A percentile compares a stretch with the other conserved stretches of the same genome.
Conservation (phyloP, 1,140 invertebrate genomes). For the Apis cerana region DNA sequence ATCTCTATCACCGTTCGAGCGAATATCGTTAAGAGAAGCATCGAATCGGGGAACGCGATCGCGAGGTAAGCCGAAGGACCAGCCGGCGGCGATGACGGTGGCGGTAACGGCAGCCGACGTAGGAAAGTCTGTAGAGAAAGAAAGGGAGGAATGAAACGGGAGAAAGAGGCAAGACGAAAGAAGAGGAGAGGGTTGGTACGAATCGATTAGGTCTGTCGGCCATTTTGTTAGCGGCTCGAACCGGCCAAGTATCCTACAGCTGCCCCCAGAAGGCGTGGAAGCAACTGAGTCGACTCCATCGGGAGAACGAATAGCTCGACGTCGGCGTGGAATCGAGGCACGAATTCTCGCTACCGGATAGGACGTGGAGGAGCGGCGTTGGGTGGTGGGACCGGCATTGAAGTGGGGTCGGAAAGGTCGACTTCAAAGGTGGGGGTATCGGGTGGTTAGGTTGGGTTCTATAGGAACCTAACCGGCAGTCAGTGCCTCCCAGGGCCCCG, state of each 20-base stretch:
- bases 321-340: slow-evolving; percentile 44
- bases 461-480: slow-evolving; percentile 67
- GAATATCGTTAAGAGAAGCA: neutral
- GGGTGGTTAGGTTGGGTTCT: slow-evolving; percentile 67
- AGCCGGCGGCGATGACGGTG: neutral
- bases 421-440: slow-evolving; percentile 20
- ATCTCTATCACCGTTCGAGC: slow-evolving; percentile 11
- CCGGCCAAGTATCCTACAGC: slow-evolving; percentile 45
- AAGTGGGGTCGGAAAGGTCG: slow-evolving; percentile 28
- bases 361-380: neutral
- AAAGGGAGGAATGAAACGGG: neutral
- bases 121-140: slow-evolving; percentile 11
- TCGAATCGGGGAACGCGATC: slow-evolving; percentile 37
- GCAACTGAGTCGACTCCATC: slow-evolving; percentile 62
- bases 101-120: neutral
- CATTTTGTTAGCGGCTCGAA: slow-evolving; percentile 75
- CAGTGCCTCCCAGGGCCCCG: slow-evolving; percentile 77
- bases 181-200: slow-evolving; percentile 54
- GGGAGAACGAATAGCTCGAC: slow-evolving; percentile 56
- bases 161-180: neutral
- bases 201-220: slow-evolving; percentile 77
- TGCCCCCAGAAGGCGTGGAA: slow-evolving; percentile 68
- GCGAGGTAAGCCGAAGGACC: slow-evolving; percentile 31
- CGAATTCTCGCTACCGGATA: slow-evolving; percentile 54
- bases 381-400: slow-evolving; percentile 23